These are phyloP conservation scores for Prionace glauca DNA, from an alignment of 2,797 vertebrate species.

Conservation along the genomic window DNA sequence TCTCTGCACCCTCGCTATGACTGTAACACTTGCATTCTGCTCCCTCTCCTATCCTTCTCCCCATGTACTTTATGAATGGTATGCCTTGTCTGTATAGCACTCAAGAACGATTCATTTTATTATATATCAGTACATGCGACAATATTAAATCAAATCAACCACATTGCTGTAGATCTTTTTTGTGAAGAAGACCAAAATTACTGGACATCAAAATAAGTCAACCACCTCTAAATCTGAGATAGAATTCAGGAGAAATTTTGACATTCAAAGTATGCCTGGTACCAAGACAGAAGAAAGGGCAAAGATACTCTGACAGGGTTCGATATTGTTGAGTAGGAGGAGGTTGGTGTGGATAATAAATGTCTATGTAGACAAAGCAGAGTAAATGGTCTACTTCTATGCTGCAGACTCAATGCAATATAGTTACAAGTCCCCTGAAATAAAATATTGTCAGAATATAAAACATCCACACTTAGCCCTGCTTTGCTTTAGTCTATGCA, in stretches of 20 bases:
- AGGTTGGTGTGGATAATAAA: not conserved
- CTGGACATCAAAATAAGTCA: not conserved
- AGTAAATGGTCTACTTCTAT: not conserved
- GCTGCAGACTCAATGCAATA: not conserved
- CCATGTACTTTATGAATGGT: no score
- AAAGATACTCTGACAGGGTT: not conserved
- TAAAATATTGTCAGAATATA: not conserved
- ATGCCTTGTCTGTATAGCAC: no score
- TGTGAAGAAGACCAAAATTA: not conserved
- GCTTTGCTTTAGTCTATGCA: no score
- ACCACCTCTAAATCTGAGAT: not conserved
- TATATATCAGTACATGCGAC: no score
- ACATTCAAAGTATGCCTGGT: not conserved
- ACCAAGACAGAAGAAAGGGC: not conserved
- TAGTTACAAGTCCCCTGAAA: not conserved
- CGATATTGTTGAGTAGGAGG: not conserved
- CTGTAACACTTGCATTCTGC: no score
- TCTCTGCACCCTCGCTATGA: no score
- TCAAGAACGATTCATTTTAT: no score
- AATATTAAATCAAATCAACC: no score
- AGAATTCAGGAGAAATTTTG: not conserved
- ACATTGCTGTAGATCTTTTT: no score
- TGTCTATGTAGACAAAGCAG: not conserved
- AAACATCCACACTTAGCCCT: not conserved
- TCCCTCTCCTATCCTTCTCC: no score